These are phyloP conservation scores for Habroteleia sp. DNA, from an alignment of 2,888 invertebrate species.

Conservation along the genomic window DNA sequence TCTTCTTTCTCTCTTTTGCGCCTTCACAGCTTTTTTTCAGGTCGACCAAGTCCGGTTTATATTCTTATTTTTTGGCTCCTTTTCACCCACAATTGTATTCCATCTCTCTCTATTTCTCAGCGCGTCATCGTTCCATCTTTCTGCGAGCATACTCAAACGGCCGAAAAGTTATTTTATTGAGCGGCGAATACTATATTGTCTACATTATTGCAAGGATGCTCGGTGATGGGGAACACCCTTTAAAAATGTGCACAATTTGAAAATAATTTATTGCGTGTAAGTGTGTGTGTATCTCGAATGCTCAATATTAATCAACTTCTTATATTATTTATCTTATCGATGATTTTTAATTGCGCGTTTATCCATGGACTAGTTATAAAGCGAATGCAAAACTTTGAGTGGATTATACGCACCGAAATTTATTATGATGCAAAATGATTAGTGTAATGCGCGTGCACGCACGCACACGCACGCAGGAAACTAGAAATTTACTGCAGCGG, in stretches of 20 bases:
- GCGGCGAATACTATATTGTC: conserved; percentile 20
- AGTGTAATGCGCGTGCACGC: conserved; percentile 10
- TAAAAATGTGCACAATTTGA: too few relatives aligned
- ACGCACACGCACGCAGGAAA: conserved; percentile 2
- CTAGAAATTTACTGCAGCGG: conserved; percentile 15
- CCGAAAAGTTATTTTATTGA: conserved; percentile 56
- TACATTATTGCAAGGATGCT: conserved; percentile 48
- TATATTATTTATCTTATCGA: too few relatives aligned
- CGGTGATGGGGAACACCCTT: background rate
- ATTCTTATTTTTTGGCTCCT: conserved; percentile 63
- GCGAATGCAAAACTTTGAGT: background rate
- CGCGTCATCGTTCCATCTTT: conserved; percentile 22
- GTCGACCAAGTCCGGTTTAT: conserved; percentile 66
- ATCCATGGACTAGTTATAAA: background rate
- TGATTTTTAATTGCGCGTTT: conserved; percentile 9
- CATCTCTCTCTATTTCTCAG: conserved; percentile 17
- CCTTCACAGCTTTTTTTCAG: background rate
- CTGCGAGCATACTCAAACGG: conserved; percentile 27
- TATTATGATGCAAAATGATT: conserved; percentile 26
- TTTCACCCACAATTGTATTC: conserved; percentile 55
- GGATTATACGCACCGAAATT: conserved; percentile 6
- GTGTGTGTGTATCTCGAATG: too few relatives aligned
- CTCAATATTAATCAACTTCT: too few relatives aligned
- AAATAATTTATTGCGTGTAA: too few relatives aligned
- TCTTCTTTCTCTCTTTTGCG: conserved; percentile 16